Percentiles rank a stretch among this genome's conserved stretches.
These are phyloP conservation scores for Mycteria americana DNA, from an alignment of 2,797 vertebrate genomes.

Conservation along the genomic window DNA sequence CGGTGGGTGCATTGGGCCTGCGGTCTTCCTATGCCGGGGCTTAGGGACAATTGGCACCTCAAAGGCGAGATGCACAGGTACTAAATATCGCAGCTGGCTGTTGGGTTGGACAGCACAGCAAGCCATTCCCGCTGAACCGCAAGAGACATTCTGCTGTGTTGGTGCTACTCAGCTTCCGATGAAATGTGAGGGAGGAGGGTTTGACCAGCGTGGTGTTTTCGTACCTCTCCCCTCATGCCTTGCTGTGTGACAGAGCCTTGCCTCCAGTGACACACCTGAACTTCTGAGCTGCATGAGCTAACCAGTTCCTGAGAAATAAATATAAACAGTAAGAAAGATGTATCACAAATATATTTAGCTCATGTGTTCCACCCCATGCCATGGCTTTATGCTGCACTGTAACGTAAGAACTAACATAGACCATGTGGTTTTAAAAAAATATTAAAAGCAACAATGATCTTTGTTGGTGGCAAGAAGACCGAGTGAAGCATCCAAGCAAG, in stretches of 20 bases:
- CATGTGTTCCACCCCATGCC: not conserved
- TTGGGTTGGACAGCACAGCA: not conserved
- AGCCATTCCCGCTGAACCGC: not conserved
- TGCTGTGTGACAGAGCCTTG: not conserved
- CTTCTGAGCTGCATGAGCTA: not conserved
- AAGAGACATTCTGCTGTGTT: no score
- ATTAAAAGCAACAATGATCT: not conserved
- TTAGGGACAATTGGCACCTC: not conserved
- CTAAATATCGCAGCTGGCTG: not conserved
- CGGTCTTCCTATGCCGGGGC: not conserved
- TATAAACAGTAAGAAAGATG: not conserved
- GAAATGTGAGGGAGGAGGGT: not conserved
- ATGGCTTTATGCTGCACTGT: not conserved
- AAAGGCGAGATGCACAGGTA: not conserved
- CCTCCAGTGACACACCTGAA: not conserved
- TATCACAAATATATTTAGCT: not conserved
- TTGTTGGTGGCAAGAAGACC: not conserved
- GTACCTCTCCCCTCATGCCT: not conserved
- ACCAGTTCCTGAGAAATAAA: not conserved
- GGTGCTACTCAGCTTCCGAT: not conserved
- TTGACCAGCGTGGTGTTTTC: not conserved
- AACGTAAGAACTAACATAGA: fast-evolving
- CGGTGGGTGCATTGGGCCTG: not conserved
- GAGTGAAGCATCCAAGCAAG: not conserved
- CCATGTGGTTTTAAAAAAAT: fast-evolving